Percentiles rank a stretch among this genome's conserved stretches.
Conservation (phyloP, 2,888 invertebrate species). For the Acronicta leporina region DNA sequence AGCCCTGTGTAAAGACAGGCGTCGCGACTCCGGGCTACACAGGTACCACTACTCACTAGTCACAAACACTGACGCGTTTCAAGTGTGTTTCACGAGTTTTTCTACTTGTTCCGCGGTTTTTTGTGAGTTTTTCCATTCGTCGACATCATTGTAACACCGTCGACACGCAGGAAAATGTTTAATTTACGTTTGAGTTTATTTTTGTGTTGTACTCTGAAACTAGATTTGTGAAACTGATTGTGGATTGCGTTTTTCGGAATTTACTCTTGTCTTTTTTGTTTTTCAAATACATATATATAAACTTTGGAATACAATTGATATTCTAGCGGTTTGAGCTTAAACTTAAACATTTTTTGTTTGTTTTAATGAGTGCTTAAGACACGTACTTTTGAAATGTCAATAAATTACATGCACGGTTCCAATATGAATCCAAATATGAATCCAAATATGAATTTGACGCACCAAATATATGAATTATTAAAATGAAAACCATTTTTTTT, state of each 20-base stretch:
- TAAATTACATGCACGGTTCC: too few relatives aligned
- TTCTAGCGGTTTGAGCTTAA: too few relatives aligned
- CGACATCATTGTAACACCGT: background rate
- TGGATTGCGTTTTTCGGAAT: background rate
- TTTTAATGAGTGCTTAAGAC: too few relatives aligned
- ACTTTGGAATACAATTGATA: too few relatives aligned
- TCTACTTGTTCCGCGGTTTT: conserved; percentile 44
- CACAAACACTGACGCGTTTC: conserved; percentile 54
- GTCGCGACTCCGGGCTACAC: conserved; percentile 22
- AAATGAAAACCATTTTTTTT: too few relatives aligned
- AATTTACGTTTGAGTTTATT: conserved; percentile 11
- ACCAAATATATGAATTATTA: too few relatives aligned
- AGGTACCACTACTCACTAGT: conserved; percentile 34
- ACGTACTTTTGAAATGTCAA: too few relatives aligned
- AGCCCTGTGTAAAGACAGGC: conserved; percentile 44
- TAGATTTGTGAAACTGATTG: conserved; percentile 7
- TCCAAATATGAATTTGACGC: too few relatives aligned
- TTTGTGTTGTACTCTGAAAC: background rate
- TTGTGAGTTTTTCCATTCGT: conserved; percentile 39
- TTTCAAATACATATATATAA: background rate
- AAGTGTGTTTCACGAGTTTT: conserved; percentile 54
- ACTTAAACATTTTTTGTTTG: too few relatives aligned
- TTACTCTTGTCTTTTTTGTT: background rate
- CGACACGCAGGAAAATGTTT: conserved; percentile 36
- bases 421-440: too few relatives aligned